Evolutionary conservation across 2,888 invertebrate genomes (phyloP).

Genomic region (Panorpa germanica): DNA sequence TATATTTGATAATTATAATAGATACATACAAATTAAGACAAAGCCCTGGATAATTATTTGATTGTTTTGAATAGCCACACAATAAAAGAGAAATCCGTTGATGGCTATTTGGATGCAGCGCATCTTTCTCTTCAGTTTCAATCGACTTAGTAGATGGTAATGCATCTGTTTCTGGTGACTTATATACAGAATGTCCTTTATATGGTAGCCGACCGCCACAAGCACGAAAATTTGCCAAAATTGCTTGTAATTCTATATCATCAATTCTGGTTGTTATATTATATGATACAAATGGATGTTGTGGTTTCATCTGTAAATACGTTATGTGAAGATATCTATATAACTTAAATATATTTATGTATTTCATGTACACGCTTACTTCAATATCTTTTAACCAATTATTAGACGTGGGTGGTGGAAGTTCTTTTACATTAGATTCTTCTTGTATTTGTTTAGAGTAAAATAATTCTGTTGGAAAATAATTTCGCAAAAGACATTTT

Average conservation of each 20-base stretch:
- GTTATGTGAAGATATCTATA: constrained; percentile 1
- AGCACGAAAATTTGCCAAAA: constrained; percentile 74
- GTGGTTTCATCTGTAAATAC: constrained; percentile 27
- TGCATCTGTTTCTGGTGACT: constrained; percentile 17
- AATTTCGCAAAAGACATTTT: constrained; percentile 49
- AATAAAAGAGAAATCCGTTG: constrained; percentile 78
- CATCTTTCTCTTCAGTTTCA: constrained; percentile 31
- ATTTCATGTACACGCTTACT: constrained; percentile 12
- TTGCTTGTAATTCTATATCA: constrained; percentile 42
- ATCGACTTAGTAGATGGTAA: constrained; percentile 16
- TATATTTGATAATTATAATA: too few species aligned
- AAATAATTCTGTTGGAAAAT: constrained; percentile 54
- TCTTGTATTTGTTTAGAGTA: constrained; percentile 42
- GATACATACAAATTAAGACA: constrained; percentile 4
- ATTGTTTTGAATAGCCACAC: constrained; percentile 77
- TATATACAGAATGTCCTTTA: constrained; percentile 16
- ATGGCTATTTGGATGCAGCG: constrained; percentile 61
- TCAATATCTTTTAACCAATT: neutral
- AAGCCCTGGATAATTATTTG: too few species aligned
- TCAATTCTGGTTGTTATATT: constrained; percentile 48
- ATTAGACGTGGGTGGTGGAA: constrained; percentile 13
- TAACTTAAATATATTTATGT: constrained; percentile 12
- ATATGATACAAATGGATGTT: constrained; percentile 54
- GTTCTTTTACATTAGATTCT: constrained; percentile 20
- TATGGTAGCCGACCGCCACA: constrained; percentile 48